Percentiles rank a stretch among this genome's conserved stretches.
Evolutionary conservation across 2,113 vertebrate genomes (phyloP).

Genomic region (Salvelinus fontinalis): DNA sequence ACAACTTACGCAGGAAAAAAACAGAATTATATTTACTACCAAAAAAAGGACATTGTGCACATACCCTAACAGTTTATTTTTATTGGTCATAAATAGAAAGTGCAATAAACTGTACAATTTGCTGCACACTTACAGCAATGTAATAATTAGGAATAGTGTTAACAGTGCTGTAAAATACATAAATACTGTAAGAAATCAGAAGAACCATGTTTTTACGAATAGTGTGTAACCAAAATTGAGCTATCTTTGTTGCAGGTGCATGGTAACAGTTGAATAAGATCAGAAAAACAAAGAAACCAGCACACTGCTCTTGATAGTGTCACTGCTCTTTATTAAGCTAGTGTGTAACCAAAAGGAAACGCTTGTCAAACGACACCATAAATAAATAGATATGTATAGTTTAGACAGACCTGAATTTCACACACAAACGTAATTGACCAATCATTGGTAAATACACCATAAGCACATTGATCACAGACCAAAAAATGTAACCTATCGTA

Average conservation of each 20-base stretch:
- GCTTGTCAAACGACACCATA: background rate
- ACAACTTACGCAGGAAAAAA: no score
- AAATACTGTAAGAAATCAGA: background rate
- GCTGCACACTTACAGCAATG: background rate
- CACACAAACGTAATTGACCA: background rate
- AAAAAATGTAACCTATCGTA: background rate
- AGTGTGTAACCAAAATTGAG: background rate
- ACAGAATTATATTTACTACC: no score
- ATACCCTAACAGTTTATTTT: no score
- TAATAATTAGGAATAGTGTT: background rate
- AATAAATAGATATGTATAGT: background rate
- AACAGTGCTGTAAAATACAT: background rate
- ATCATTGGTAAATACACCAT: background rate
- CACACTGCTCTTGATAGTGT: no score
- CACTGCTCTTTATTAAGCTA: no score
- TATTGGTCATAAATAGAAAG: background rate
- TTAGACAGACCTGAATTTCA: background rate
- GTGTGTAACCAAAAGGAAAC: background rate
- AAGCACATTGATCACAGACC: background rate
- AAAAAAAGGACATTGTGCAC: no score
- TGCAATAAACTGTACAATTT: background rate
- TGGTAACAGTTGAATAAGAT: no score
- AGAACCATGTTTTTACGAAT: background rate
- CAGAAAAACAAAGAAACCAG: no score
- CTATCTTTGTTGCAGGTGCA: no score